Base-by-base conservation (phyloP, 2,888 invertebrate species). In the Coelogynopora nodosa region DNA sequence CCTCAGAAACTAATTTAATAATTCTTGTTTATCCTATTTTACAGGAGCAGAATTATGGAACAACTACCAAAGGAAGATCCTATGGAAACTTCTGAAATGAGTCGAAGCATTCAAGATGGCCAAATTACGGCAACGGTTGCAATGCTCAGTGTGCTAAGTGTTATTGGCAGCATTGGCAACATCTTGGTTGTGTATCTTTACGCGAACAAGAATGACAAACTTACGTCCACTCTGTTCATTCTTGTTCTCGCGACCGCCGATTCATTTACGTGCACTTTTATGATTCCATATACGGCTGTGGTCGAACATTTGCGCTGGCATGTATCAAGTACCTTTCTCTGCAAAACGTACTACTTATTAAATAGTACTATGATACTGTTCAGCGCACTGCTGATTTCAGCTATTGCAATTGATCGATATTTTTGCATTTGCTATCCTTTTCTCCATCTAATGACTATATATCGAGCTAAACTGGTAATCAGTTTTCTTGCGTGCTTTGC, bases 381-480 rank as follows among this genome's bases (percentile, higher is more conserved):
- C 86, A 90, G 90, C 1, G 90, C 90, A 1, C 89, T 90, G 26
- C 89, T 90, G 31, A 90, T 91, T 90, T 90, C 90, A 0, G 89
- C 90, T 18, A 91, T 91, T 13, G 90, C 90, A 10, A 89, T 90
- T 29, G 91, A 91, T 84, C 87, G 91, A 18, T 90, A 90, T 86
- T 88, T 90, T 74, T 90, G 90, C 87, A 90, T 90, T 26, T 90
- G 90, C 31, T 90, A 90, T 84, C 91, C 91, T 0, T 90, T 90
- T 81, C 88, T 90, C 30, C 90, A 90, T 84, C 88, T 89, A 26
- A 90, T 91, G 90, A 91, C 90, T 0, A 89, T 89, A n/a, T 88
- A 88, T 80, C 87, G 90, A 30, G 90, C 90, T 5, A 89, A 88
- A 88, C 85, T 81, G 67, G 87, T 28, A 27, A 31, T 87, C n/a